phyloP scores from a whole-genome alignment of 2,797 vertebrate genomes.

The Lophius americanus region DNA sequence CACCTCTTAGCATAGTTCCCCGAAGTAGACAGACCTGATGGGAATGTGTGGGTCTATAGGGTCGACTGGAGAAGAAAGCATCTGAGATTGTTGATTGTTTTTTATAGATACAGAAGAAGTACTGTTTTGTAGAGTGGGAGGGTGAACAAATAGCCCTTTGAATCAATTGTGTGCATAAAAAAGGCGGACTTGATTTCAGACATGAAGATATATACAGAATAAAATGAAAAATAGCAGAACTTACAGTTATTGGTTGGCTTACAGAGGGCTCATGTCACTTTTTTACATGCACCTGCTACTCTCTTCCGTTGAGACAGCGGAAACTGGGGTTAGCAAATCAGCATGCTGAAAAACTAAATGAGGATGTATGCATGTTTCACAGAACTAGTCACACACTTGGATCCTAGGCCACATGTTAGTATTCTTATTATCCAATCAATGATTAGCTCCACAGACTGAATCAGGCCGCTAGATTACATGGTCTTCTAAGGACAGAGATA shows the following conservation, averaged over 20 bases:
- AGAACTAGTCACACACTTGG: constrained; percentile 5
- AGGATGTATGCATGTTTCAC: neutral
- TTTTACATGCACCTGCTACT: constrained; percentile 46
- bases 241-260: constrained; percentile 46
- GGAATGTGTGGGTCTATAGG: constrained; percentile 22
- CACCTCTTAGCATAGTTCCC: too few species aligned
- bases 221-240: constrained; percentile 30
- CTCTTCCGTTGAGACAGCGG: constrained; percentile 59
- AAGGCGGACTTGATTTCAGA: neutral
- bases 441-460: constrained; percentile 13
- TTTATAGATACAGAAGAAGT: constrained; percentile 1
- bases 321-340: constrained; percentile 71
- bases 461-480: constrained; percentile 11
- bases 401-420: neutral
- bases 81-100: constrained; percentile 9
- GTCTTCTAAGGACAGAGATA: constrained; percentile 49
- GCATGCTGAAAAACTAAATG: constrained; percentile 11
- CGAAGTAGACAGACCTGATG: neutral
- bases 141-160: constrained; percentile 10
- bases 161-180: neutral
- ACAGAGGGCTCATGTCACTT: neutral
- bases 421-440: constrained; percentile 34
- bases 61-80: constrained; percentile 3
- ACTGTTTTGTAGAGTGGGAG: constrained; percentile 20
- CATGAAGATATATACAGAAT: neutral